Conservation (phyloP, 1,140 invertebrate species). For the Macrobrachium nipponense region DNA sequence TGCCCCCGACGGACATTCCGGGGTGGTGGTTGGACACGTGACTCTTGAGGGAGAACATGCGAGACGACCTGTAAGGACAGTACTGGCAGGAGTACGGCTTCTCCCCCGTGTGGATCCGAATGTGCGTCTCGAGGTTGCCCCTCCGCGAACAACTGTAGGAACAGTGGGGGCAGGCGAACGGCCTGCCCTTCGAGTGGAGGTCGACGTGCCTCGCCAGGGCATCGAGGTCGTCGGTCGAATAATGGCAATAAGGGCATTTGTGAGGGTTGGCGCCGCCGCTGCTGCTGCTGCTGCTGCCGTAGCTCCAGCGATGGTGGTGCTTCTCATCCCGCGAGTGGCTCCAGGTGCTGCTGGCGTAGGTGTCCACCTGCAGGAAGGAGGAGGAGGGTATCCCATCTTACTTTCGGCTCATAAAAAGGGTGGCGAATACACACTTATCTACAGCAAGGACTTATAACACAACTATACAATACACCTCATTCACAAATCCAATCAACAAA, state of each 20-base stretch:
- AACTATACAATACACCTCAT: too few relatives aligned
- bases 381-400: constrained; percentile 5
- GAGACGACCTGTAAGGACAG: constrained; percentile 44
- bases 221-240: constrained; percentile 18
- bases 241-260: constrained; percentile 53
- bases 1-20: too few relatives aligned
- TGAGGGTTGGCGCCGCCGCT: constrained; percentile 25
- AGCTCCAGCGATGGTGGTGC: not conserved
- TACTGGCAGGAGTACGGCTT: constrained; percentile 43
- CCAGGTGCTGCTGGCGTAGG: too few relatives aligned
- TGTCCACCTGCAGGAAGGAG: constrained; percentile 25
- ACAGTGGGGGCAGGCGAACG: constrained; percentile 45
- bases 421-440: too few relatives aligned
- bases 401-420: not conserved
- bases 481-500: too few relatives aligned
- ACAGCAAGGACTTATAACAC: too few relatives aligned
- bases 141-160: constrained; percentile 48
- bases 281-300: constrained; percentile 24
- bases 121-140: constrained; percentile 47
- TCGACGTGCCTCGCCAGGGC: constrained; percentile 31
- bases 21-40: constrained; percentile 39
- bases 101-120: constrained; percentile 47
- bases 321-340: not conserved
- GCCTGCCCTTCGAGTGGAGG: constrained; percentile 40
- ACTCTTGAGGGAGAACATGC: constrained; percentile 53